Base-by-base conservation (phyloP, 2,113 vertebrate genomes). In the Notechis scutatus region DNA sequence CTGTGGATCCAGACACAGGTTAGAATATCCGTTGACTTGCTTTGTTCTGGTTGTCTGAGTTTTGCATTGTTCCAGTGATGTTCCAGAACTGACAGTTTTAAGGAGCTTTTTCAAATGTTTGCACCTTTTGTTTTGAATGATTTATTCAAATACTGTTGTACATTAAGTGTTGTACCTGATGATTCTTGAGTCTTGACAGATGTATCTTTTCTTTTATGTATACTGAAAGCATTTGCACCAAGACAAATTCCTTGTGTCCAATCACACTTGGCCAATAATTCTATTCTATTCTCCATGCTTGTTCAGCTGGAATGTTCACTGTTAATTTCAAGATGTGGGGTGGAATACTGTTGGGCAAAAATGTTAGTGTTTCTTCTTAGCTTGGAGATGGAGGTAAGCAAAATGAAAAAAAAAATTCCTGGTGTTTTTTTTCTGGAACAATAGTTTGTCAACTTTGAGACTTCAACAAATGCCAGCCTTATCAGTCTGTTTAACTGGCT, bases 1-100 rank as follows among this genome's bases (percentile, higher is more conserved):
- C 99, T 54, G 98, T 99, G 95, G 99, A 99, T 93, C 98, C 99
- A 29, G 99, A 99, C 93, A 99, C 99, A 96, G 99, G 99, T 99
- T 94, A 97, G 97, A 11, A 34, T n/a, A 1, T 59, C 0, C 29
- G n/a, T 81, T n/a, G 56, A 1, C 34, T 59, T 91, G 39, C 1
- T 52, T 89, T 21, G 2, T 85, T 85, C 24, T 39, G 14, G 47
- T 91, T 91, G n/a, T 47, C 54, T 39, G 47, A 29, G 12, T 26
- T 47, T 59, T 52, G 21, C 57, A 61, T 88, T 50, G 47, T 61
- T 69, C 18, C 42, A 54, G 29, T 88, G 39, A 59, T 87, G 3
- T 86, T 15, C 29, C 42, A 47, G 29, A 52, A 50, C 10, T 92
- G 47, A 64, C 56, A 54, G 4, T 26, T 34, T 86, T 57, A 3